Evolutionary conservation across 2,797 vertebrate species (phyloP).

Genomic region (Naso thynnoides): DNA sequence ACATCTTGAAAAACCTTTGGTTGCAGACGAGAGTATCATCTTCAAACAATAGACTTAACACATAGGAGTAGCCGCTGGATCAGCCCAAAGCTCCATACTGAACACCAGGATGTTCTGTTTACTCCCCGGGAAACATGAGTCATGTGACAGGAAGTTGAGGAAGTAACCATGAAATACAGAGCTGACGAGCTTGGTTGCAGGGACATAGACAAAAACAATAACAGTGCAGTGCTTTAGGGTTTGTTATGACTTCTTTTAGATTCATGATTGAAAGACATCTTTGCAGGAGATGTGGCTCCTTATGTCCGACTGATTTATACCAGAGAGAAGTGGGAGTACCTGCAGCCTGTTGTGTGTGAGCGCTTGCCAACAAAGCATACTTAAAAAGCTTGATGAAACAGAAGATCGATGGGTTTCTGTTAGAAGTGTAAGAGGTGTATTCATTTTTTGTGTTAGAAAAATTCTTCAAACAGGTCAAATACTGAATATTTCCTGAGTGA

Average conservation of each 20-base stretch:
- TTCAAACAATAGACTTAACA: background rate
- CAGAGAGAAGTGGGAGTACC: conserved; percentile 15
- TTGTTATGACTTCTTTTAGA: conserved; percentile 56
- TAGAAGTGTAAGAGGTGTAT: background rate
- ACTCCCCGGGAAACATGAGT: conserved; percentile 51
- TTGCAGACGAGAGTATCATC: background rate
- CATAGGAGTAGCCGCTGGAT: background rate
- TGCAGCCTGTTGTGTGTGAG: background rate
- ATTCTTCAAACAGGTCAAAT: conserved; percentile 6
- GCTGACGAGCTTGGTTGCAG: conserved; percentile 24
- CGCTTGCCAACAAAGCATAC: background rate
- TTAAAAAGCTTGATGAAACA: conserved; percentile 8
- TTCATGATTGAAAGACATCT: conserved; percentile 44
- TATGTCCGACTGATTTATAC: conserved; percentile 18
- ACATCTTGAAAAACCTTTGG: background rate
- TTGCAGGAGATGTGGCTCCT: conserved; percentile 35
- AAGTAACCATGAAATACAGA: conserved; percentile 68
- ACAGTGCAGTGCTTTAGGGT: conserved; percentile 41
- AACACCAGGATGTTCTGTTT: conserved; percentile 47
- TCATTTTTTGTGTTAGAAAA: background rate
- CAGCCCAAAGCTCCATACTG: conserved; percentile 8
- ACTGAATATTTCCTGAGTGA: background rate
- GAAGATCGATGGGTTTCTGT: conserved; percentile 3
- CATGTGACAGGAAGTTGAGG: conserved; percentile 79
- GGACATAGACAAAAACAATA: conserved; percentile 67